Base-by-base conservation (phyloP, 2,113 vertebrate species). In the Corvus cornix region DNA sequence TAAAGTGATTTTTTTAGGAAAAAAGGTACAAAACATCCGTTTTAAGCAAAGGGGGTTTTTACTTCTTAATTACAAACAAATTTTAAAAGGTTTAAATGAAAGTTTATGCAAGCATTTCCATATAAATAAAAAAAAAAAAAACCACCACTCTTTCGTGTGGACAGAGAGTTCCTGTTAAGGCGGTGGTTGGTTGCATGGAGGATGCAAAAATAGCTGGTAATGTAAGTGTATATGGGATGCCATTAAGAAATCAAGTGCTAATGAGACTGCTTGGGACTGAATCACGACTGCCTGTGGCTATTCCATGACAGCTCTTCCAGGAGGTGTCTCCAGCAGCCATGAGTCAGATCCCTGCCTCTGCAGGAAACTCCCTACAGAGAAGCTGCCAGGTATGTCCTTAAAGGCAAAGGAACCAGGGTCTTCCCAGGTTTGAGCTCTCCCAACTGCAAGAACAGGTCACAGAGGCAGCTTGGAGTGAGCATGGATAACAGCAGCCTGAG, bases 161-260 rank as follows among this genome's bases (percentile, higher is more conserved):
- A 77, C 75, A 69, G 62, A 80, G 55, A 39, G 51, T 53, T 87
- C 72, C 44, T 86, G 68, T 27, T 51, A 63, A 85, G 41, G 68
- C 1, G 0, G 51, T 75, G 41, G 41, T 31, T 81, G 62, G 52
- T 62, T 91, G 39, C 56, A 77, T 0, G 44, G 16, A 80, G 39
- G 79, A 48, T 72, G 90, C 43, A 94, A 95, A 96, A 94, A 90
- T 86, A 95, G 82, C 64, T 46, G 75, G 49, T 60, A 94, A 52
- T 13, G 3, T 16, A 74, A 86, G 59, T 63, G 15, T 35, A 67
- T 48, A 74, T 0, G 3, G 41, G 66, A 74, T 55, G 64, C 51
- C 72, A 90, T 89, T 91, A 95, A 49, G 89, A 92, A 94, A 84
- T 60, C 92, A 86, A 79, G 90, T 90, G 92, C 56, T 94, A 86